Conservation (phyloP, 2,797 vertebrate species). For the Mergus octosetaceus region DNA sequence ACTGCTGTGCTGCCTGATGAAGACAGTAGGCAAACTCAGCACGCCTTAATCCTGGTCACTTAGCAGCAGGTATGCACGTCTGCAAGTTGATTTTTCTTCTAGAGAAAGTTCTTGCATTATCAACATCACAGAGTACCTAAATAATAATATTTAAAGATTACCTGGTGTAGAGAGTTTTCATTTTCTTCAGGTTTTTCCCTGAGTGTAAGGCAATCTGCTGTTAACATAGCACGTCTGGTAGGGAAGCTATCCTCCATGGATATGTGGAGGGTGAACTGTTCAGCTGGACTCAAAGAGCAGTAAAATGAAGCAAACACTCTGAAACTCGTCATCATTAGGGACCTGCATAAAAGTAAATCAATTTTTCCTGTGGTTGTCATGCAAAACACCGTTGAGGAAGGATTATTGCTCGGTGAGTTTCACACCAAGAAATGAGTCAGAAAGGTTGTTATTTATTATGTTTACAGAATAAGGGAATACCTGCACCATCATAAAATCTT, state of each 20-base stretch:
- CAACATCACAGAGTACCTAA: background rate
- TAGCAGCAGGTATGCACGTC: background rate
- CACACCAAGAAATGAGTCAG: background rate
- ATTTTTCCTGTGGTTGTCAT: background rate
- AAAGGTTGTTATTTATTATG: background rate
- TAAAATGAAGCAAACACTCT: background rate
- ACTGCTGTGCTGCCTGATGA: background rate
- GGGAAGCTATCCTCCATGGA: background rate
- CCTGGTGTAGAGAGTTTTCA: background rate
- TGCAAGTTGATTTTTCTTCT: background rate
- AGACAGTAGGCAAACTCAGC: background rate
- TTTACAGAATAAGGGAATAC: background rate
- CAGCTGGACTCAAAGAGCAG: background rate
- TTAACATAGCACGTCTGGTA: background rate
- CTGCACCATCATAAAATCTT: background rate
- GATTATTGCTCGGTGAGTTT: background rate
- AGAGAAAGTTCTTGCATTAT: background rate
- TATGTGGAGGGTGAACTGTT: background rate
- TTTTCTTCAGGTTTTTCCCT: background rate
- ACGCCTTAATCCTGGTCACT: background rate
- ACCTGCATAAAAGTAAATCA: background rate
- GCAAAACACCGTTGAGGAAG: background rate
- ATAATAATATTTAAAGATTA: background rate
- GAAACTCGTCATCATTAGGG: background rate
- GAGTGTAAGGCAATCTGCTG: background rate